These are phyloP conservation scores for Gambusia affinis DNA, from an alignment of 2,113 vertebrate genomes.

Conservation along the genomic window DNA sequence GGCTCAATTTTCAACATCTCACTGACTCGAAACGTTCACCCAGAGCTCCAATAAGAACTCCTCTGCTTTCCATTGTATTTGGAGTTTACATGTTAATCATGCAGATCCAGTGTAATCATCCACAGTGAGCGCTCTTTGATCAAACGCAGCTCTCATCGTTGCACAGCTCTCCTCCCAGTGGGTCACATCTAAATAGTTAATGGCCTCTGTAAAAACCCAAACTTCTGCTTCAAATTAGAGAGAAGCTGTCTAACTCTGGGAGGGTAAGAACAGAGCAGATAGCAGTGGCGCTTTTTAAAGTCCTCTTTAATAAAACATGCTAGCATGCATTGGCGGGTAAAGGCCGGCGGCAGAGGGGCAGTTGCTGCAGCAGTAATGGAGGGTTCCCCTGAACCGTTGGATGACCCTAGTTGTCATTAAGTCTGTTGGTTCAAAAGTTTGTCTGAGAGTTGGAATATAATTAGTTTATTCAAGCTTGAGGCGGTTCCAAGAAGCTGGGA, in stretches of 20 bases:
- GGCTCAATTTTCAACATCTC: constrained; percentile 7
- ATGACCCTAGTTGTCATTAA: constrained; percentile 38
- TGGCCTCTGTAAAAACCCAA: constrained; percentile 55
- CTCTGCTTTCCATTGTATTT: too few relatives aligned
- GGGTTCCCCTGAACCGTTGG: constrained; percentile 15
- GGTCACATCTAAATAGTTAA: constrained; percentile 71
- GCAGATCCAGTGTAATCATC: constrained; percentile 36
- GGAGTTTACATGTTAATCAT: constrained; percentile 32
- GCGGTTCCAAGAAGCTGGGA: constrained; percentile 29
- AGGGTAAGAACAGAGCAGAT: constrained; percentile 52
- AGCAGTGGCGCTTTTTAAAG: constrained; percentile 71
- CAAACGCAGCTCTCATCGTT: too few relatives aligned
- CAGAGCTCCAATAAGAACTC: too few relatives aligned
- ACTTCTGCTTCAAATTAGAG: constrained; percentile 69
- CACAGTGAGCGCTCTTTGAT: constrained; percentile 43
- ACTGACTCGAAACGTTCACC: background rate
- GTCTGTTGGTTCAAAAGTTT: constrained; percentile 44
- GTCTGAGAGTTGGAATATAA: constrained; percentile 48
- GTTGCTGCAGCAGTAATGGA: constrained; percentile 29
- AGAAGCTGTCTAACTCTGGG: constrained; percentile 57
- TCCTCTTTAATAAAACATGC: constrained; percentile 79
- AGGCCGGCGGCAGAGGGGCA: constrained; percentile 19
- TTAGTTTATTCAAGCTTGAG: constrained; percentile 36
- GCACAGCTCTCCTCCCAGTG: too few relatives aligned
- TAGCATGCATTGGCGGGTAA: constrained; percentile 41